These are phyloP conservation scores for Puntigrus tetrazona DNA, from an alignment of 2,113 vertebrate genomes.

Conservation along the genomic window DNA sequence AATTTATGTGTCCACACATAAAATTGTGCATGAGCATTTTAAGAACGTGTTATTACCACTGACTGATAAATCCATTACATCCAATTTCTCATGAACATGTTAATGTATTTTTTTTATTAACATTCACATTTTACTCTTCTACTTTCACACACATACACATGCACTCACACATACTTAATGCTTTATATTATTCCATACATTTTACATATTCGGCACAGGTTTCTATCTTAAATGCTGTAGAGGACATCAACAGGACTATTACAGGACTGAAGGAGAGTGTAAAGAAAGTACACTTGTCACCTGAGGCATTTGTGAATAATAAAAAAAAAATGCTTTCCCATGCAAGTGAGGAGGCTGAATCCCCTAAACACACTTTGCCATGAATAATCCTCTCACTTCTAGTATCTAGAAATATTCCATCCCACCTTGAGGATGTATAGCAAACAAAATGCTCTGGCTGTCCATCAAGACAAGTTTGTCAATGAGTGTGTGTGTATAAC, in stretches of 20 bases:
- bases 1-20: not conserved
- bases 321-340: slow-evolving; percentile 24
- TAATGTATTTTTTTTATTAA: not conserved
- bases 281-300: slow-evolving; percentile 47
- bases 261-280: slow-evolving; percentile 31
- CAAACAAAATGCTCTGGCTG: not conserved
- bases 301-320: slow-evolving; percentile 46
- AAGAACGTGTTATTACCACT: not conserved
- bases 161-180: not conserved
- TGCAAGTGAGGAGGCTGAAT: slow-evolving; percentile 43
- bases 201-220: not conserved
- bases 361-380: slow-evolving; percentile 32
- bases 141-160: no score
- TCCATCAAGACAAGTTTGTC: not conserved
- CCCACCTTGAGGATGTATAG: slow-evolving; percentile 14
- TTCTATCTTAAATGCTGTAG: not conserved
- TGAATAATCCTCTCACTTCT: slow-evolving; percentile 38
- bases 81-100: no score
- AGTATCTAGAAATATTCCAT: slow-evolving; percentile 6
- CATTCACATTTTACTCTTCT: no score
- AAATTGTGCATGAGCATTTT: not conserved
- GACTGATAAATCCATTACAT: no score
- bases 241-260: slow-evolving; percentile 16
- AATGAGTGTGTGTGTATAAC: no score
- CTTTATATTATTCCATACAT: not conserved